phyloP scores from a whole-genome alignment of 2,797 vertebrate genomes.

The Columba guinea region DNA sequence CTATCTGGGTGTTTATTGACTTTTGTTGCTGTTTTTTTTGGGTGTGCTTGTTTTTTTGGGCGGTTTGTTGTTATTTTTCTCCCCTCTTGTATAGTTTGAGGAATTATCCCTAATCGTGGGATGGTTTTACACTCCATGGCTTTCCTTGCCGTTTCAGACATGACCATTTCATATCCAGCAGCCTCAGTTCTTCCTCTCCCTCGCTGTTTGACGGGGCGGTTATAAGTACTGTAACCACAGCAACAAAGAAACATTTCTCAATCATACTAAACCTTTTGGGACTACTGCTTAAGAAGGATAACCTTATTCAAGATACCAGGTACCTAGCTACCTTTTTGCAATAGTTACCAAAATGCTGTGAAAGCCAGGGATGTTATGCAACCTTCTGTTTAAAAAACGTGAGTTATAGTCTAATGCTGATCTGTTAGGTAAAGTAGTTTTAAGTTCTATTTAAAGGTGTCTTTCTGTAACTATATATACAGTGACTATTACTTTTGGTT shows the following conservation, averaged over 20 bases:
- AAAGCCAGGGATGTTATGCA: not conserved
- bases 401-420: not conserved
- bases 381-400: not conserved
- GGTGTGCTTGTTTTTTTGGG: not conserved
- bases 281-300: constrained; percentile 88
- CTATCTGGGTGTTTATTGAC: not conserved
- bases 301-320: constrained; percentile 91
- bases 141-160: constrained; percentile 79
- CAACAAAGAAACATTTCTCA: constrained; percentile 98
- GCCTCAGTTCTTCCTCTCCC: constrained; percentile 95
- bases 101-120: not conserved
- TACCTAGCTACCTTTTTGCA: constrained; percentile 44
- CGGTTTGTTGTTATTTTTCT: not conserved
- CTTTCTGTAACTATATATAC: not conserved
- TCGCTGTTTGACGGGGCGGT: constrained; percentile 97
- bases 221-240: constrained; percentile 98
- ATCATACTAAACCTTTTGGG: constrained; percentile 92
- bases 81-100: not conserved
- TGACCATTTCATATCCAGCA: constrained; percentile 98
- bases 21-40: not conserved
- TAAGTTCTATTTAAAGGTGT: not conserved
- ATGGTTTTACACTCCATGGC: not conserved
- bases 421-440: not conserved
- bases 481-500: not conserved
- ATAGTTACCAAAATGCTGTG: not conserved